Evolutionary conservation across 2,113 vertebrate species (phyloP).

Genomic region (Pleuronectes platessa): DNA sequence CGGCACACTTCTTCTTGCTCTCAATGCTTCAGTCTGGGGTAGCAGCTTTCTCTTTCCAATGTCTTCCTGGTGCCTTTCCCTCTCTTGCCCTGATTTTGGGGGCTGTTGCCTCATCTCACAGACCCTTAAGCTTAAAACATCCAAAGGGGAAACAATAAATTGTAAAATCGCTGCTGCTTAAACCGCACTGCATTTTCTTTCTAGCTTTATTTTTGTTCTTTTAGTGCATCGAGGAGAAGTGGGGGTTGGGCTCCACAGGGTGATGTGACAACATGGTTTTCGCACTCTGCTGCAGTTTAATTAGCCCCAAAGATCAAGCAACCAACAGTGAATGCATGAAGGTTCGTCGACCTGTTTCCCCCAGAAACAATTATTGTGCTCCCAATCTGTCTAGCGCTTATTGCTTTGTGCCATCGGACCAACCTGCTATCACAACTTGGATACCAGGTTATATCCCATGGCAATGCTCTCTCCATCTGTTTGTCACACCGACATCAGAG

Average conservation of each 20-base stretch:
- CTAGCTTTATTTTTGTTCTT: slow-evolving; percentile 1
- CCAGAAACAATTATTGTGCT: slow-evolving; percentile 63
- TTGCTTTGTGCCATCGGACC: slow-evolving; percentile 44
- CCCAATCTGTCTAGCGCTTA: slow-evolving; percentile 35
- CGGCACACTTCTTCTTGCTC: background rate
- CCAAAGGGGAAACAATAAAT: slow-evolving; percentile 26
- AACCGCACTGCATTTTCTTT: slow-evolving; percentile 12
- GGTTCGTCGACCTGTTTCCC: slow-evolving; percentile 22
- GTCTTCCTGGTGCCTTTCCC: slow-evolving; percentile 18
- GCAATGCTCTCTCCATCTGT: slow-evolving; percentile 43
- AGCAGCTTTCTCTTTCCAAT: background rate
- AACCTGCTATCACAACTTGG: slow-evolving; percentile 18
- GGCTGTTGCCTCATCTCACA: slow-evolving; percentile 56
- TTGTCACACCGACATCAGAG: slow-evolving; percentile 22
- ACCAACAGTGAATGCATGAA: slow-evolving; percentile 30
- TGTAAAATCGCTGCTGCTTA: background rate
- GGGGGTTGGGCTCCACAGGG: slow-evolving; percentile 7
- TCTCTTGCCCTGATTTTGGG: slow-evolving; percentile 51
- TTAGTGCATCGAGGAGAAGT: slow-evolving; percentile 1
- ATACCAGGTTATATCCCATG: slow-evolving; percentile 31
- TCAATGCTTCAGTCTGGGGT: background rate
- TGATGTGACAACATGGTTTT: slow-evolving; percentile 52
- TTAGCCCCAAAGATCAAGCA: slow-evolving; percentile 72
- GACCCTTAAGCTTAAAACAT: slow-evolving; percentile 46
- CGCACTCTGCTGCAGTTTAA: slow-evolving; percentile 58